Percentiles rank a stretch among this genome's conserved stretches.
Evolutionary conservation across 2,797 vertebrate genomes (phyloP).

Genomic region (Nasua narica): DNA sequence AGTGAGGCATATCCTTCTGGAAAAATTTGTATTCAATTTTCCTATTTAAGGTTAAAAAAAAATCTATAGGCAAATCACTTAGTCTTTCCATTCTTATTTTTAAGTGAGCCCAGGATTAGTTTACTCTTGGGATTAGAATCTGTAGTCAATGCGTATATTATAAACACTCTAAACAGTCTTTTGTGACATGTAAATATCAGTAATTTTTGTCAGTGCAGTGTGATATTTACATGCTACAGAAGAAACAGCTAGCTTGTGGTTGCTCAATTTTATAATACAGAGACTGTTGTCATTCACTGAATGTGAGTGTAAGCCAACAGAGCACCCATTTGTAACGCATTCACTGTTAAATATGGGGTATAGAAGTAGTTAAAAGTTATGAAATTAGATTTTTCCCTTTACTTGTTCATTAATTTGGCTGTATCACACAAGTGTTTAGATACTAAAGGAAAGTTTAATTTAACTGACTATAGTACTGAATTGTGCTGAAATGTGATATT

Average conservation of each 20-base stretch:
- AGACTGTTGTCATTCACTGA: not conserved
- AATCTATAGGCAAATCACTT: not conserved
- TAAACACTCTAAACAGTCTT: not conserved
- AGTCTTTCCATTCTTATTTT: not conserved
- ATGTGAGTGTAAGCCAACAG: not conserved
- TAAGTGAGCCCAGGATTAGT: not conserved
- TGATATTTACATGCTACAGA: not conserved
- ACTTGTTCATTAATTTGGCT: not conserved
- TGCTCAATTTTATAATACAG: not conserved
- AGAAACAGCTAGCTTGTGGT: not conserved
- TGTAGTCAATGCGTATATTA: not conserved
- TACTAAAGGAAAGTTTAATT: constrained; percentile 13
- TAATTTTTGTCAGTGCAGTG: not conserved
- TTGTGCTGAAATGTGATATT: constrained; percentile 19
- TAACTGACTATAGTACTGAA: not conserved
- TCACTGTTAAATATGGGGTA: not conserved
- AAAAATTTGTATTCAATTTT: constrained; percentile 23
- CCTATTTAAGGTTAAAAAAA: not conserved
- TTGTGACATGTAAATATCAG: not conserved
- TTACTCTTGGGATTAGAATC: constrained; percentile 23
- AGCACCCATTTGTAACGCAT: not conserved
- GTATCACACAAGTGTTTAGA: not conserved
- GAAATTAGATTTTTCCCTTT: not conserved
- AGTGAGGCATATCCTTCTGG: not conserved
- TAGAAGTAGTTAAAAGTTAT: not conserved